These are phyloP conservation scores for Heliconius himera DNA, from an alignment of 1,140 invertebrate genomes.

Conservation along the genomic window DNA sequence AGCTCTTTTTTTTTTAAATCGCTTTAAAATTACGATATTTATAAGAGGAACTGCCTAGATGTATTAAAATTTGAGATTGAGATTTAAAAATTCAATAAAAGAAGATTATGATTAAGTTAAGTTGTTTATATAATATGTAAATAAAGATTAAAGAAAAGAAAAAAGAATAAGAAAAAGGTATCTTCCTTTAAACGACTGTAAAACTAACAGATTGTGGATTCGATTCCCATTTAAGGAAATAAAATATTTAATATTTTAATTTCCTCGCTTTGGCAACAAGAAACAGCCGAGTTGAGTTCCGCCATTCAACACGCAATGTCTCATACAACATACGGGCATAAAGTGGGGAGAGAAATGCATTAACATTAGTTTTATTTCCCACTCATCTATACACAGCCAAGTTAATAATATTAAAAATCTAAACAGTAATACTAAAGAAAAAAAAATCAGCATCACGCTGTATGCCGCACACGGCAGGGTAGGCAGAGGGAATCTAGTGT, in stretches of 20 bases:
- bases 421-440: too few species aligned
- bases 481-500: too few species aligned
- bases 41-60: not conserved
- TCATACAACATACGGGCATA: too few species aligned
- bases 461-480: too few species aligned
- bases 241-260: too few species aligned
- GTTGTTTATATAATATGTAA: too few species aligned
- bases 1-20: constrained; percentile 12
- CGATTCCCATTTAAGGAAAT: too few species aligned
- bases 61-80: not conserved
- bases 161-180: too few species aligned
- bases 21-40: not conserved
- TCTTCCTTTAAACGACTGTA: not conserved
- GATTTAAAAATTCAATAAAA: not conserved
- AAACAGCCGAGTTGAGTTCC: not conserved
- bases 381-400: not conserved
- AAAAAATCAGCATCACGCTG: too few species aligned
- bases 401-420: not conserved
- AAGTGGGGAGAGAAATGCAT: too few species aligned
- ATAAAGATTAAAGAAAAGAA: too few species aligned
- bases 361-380: not conserved
- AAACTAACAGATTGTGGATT: too few species aligned
- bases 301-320: not conserved
- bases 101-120: not conserved
- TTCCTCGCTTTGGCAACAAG: not conserved